A percentile compares a stretch with the other conserved stretches of the same genome.
Conservation (phyloP, 2,113 vertebrate species). For the Pedetes capensis region DNA sequence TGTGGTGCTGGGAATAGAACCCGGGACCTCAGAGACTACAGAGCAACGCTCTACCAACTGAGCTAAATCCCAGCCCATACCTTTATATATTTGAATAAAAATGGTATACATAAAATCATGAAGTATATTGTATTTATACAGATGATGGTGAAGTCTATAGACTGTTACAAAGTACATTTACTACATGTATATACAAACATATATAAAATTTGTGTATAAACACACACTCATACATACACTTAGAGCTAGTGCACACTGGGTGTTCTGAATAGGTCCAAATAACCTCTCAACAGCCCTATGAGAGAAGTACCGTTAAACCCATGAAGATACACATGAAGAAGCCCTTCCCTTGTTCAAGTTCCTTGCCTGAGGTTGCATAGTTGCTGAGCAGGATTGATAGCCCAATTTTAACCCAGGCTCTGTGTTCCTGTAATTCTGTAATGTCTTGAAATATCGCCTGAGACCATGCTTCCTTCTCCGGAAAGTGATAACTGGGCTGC, state of each 20-base stretch:
- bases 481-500: neutral
- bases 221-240: neutral
- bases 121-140: neutral
- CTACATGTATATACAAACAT: neutral
- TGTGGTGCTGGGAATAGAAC: no score
- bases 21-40: no score
- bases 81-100: neutral
- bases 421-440: neutral
- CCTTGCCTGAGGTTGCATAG: neutral
- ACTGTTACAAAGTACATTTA: neutral
- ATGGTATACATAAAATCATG: neutral
- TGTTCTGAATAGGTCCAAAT: neutral
- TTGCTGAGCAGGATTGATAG: neutral
- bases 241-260: neutral
- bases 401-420: neutral
- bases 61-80: no score
- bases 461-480: neutral
- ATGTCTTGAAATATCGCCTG: neutral
- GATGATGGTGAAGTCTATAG: neutral
- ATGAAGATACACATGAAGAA: neutral
- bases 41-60: no score
- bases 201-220: neutral
- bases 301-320: neutral
- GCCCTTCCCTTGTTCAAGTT: no score
- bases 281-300: neutral